Evolutionary conservation across 2,888 invertebrate species (phyloP), one percentile per base, ranked within the genome.

Genomic region (Portevinia maculata): DNA sequence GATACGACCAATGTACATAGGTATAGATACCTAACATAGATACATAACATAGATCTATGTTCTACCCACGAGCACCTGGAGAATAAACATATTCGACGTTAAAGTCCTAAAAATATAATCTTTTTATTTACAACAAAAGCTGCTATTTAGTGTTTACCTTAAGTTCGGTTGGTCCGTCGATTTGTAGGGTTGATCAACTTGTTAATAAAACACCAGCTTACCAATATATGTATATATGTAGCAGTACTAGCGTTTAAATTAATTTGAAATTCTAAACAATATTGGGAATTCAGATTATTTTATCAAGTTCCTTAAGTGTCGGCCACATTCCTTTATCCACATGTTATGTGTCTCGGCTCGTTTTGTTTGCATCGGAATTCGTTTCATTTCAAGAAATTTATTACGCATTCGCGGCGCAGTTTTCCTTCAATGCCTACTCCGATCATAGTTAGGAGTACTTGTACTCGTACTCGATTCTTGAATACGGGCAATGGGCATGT

Each of bases 221-320:
- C 5, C 32, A 1, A 21, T 11, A 34, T 7, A 21, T 21, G 17
- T 2, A 48, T 19, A 44, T 11, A 44, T 11, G 1, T 44, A 7
- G 9, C 9, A 17, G 0, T 30, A 6, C 28, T 28, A 28, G 8
- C 15, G 30, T 8, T 46, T 19, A 59, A 76, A 39, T 41, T 17
- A 57, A 57, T 52, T 65, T 44, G 30, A 52, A 73, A 73, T 60
- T 64, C 57, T 64, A 57, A 71, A 73, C 52, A 59, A 62, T 64
- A 59, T 73, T 73, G 52, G 44, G 78, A 79, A 79, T 73, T 73
- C 65, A 59, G 44, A 65, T 78, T 57, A 19, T 55, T 44, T n/a
- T 19, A 37, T 11, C 17, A 3, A 7, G 60, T 62, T 62, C 57
- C 44, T 17, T 28, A 13, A 15, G 30, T 48, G 46, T 46, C 15